These are phyloP conservation scores for Achatina immaculata DNA, from an alignment of 1,140 invertebrate genomes.

Conservation along the genomic window DNA sequence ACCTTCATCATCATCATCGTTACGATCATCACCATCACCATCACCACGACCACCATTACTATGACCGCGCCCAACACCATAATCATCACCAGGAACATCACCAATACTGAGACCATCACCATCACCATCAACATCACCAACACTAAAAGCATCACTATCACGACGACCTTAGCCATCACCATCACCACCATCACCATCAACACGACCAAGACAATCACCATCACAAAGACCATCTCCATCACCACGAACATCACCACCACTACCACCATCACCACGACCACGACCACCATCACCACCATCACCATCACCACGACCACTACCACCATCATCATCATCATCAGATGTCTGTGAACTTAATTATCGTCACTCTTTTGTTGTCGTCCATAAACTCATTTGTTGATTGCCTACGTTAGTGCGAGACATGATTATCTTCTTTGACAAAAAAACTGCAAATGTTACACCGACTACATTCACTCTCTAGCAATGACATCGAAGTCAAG, in stretches of 20 bases:
- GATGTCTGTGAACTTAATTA: too few relatives aligned
- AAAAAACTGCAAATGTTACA: too few relatives aligned
- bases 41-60: background rate
- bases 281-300: constrained; percentile 1
- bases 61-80: background rate
- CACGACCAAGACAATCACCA: constrained; percentile 30
- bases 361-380: too few relatives aligned
- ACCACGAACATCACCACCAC: constrained; percentile 10
- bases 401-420: too few relatives aligned
- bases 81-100: background rate
- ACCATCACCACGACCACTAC: too few relatives aligned
- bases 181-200: constrained; percentile 36
- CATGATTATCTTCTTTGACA: too few relatives aligned
- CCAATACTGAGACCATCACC: background rate
- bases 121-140: constrained; percentile 30
- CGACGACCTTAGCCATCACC: constrained; percentile 18
- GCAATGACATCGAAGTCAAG: too few relatives aligned
- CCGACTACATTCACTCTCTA: too few relatives aligned
- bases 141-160: constrained; percentile 24
- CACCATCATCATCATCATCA: too few relatives aligned
- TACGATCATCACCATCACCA: constrained; percentile 31
- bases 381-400: too few relatives aligned
- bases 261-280: constrained; percentile 31
- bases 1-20: constrained; percentile 28
- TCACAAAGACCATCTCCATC: background rate